Evolutionary conservation across 2,113 vertebrate species (phyloP), one percentile per base, ranked within the genome.

Genomic region (Caloenas nicobarica): DNA sequence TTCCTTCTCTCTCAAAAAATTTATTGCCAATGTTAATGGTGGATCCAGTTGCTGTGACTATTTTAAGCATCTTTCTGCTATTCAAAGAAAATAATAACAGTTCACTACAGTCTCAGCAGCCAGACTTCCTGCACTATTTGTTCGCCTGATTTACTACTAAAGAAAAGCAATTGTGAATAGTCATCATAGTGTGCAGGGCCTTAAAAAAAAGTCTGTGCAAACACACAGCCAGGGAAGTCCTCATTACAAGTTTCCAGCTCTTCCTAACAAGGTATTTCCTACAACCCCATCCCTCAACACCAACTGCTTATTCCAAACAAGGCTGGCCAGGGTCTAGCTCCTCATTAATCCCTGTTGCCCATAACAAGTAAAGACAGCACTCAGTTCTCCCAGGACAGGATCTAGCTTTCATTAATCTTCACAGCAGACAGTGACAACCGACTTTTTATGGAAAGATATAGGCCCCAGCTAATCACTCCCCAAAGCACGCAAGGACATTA

Each of bases 371-470:
- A 81, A 78, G 82, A 65, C n/a, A 91, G 48, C 57, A 61, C 40
- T 69, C 57, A 54, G 69, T 72, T 82, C 69, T 86, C 82, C 86
- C 92, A 50, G 74, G 34, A 56, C 18, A 68, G n/a, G 81, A 95
- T 93, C 68, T 76, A 86, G 53, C 51, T 92, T 94, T 94, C 91
- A 76, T 85, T 95, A 94, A 91, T 96, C 91, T 96, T 93, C 91
- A 36, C 2, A 29, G 86, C 87, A 95, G 89, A 91, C 84, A 92
- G 54, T 13, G 13, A 94, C 84, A 96, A 91, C 70, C 86, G 34
- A 85, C 87, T 89, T 86, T 96, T 85, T 91, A 91, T 58, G 93
- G 95, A 77, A 88, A 91, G 68, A 61, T 40, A 80, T 31, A 88
- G 79, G 31, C 46, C 56, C 57, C 72, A 66, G 62, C 40, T 94